Evolutionary conservation across 2,113 vertebrate species (phyloP), one percentile per base, ranked within the genome.

Genomic region (Hemichromis elongatus): DNA sequence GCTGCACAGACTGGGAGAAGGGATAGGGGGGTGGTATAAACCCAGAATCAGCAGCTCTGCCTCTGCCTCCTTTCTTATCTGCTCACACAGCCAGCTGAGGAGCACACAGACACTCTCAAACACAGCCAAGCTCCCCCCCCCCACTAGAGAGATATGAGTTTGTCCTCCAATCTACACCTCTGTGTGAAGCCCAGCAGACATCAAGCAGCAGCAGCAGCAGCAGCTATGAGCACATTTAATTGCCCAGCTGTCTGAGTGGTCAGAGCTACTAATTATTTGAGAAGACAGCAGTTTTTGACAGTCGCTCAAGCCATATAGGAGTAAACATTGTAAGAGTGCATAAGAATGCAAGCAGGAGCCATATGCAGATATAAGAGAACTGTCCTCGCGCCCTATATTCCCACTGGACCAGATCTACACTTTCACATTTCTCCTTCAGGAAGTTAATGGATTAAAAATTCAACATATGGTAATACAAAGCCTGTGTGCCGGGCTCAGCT

Each of bases 381-480:
- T 88, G 90, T 91, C 91, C 90, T 93, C 90, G 84, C 79, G 5
- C 50, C 45, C 54, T 83, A 75, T 85, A 87, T 86, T 89, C 89
- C 85, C 88, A 21, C 19, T 45, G 77, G 91, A 92, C 81, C 73
- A 11, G 85, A 91, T 92, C 88, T 89, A 86, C 91, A 93, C 92
- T 88, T 94, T 92, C 82, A 55, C 79, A 85, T 79, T 85, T 87
- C 87, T 93, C 89, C 93, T 92, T 91, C 80, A 93, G 81, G 86
- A 90, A 19, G n/a, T 85, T 87, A 86, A 95, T 92, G 81, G 79
- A 93, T 94, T 91, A 94, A 91, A 95, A 92, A 94, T 95, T 90
- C 85, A 94, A 87, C 83, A 83, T 92, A 93, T 95, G 88, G 82
- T 94, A 93, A 94, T 92, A 79, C 37, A 70, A 90, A 88, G 77